These are phyloP conservation scores for Conistra vaccinii DNA, from an alignment of 2,888 invertebrate genomes.

Conservation along the genomic window DNA sequence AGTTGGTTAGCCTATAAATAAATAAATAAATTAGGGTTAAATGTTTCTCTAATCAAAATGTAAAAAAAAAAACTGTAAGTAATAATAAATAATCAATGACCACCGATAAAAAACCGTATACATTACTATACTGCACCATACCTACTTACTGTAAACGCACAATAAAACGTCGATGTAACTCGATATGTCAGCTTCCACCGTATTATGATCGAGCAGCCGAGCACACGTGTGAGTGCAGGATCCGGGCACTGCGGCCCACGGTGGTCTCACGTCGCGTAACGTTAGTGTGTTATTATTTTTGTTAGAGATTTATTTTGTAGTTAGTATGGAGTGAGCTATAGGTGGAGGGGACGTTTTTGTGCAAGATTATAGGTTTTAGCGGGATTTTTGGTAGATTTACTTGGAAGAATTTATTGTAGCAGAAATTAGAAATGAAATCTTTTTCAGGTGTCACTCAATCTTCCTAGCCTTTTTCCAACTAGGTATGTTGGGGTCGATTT, in stretches of 20 bases:
- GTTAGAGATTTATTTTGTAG: slow-evolving; percentile 28
- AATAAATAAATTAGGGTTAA: too few species aligned
- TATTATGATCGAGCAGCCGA: too few species aligned
- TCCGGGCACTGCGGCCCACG: slow-evolving; percentile 54
- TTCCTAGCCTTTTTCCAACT: too few species aligned
- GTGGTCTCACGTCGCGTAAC: slow-evolving; percentile 52
- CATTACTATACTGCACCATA: slow-evolving; percentile 20
- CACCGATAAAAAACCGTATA: neutral
- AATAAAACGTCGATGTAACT: slow-evolving; percentile 41
- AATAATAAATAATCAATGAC: too few species aligned
- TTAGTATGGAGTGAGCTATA: slow-evolving; percentile 8
- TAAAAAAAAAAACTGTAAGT: too few species aligned
- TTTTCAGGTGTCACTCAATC: too few species aligned
- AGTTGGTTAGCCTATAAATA: too few species aligned
- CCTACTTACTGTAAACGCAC: slow-evolving; percentile 5
- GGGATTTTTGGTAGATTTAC: slow-evolving; percentile 6
- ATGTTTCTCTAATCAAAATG: too few species aligned
- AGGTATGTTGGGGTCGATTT: too few species aligned
- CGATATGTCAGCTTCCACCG: slow-evolving; percentile 23
- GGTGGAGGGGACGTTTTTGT: slow-evolving; percentile 35
- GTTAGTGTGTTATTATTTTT: slow-evolving; percentile 55
- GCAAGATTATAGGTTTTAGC: slow-evolving; percentile 11
- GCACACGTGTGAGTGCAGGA: slow-evolving; percentile 50
- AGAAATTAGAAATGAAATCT: neutral
- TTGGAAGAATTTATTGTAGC: slow-evolving; percentile 11